These are phyloP conservation scores for Lepidurus apus DNA, from an alignment of 1,140 invertebrate species.

Conservation along the genomic window DNA sequence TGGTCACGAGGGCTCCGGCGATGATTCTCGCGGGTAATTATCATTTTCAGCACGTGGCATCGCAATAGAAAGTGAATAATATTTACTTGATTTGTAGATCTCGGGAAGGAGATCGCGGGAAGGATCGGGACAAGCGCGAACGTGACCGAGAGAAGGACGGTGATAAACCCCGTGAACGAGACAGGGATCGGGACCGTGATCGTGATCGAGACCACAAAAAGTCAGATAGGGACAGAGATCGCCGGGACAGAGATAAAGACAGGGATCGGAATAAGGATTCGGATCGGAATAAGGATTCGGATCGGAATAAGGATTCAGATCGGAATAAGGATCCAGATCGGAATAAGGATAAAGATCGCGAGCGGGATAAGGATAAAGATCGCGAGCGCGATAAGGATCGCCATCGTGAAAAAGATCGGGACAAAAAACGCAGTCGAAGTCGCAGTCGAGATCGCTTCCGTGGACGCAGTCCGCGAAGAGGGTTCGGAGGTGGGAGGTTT, in stretches of 20 bases:
- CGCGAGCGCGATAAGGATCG: constrained; percentile 36
- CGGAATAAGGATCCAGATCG: constrained; percentile 36
- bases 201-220: constrained; percentile 43
- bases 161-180: constrained; percentile 45
- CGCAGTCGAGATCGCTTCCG: constrained; percentile 25
- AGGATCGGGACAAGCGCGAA: constrained; percentile 38
- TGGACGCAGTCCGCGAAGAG: constrained; percentile 29
- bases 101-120: constrained; percentile 41
- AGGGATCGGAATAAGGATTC: constrained; percentile 43
- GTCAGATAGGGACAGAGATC: constrained; percentile 44
- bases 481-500: constrained; percentile 19
- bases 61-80: neutral
- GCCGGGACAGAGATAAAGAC: constrained; percentile 37
- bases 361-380: constrained; percentile 36
- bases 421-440: constrained; percentile 32
- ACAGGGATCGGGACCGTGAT: constrained; percentile 42
- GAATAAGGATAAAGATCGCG: constrained; percentile 37
- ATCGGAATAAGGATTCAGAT: constrained; percentile 38
- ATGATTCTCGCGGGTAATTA: neutral
- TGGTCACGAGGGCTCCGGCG: neutral
- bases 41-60: neutral
- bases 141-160: constrained; percentile 33
- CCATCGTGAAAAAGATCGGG: constrained; percentile 32
- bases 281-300: constrained; percentile 41
- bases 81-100: neutral